Evolutionary conservation across 2,797 vertebrate species (phyloP).

Genomic region (Sebastes variabilis): DNA sequence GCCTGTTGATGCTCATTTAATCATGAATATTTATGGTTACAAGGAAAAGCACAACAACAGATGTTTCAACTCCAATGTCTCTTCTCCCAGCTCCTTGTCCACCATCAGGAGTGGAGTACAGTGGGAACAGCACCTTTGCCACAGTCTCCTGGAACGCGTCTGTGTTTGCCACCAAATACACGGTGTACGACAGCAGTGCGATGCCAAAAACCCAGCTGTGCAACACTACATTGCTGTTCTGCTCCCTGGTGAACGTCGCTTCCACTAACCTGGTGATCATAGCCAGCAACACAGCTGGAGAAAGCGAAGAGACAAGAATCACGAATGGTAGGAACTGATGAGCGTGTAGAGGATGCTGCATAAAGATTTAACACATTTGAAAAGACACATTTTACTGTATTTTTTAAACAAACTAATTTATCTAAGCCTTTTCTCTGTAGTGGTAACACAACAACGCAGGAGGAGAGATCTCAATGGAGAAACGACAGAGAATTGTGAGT

Average conservation of each 20-base stretch:
- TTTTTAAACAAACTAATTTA: not conserved
- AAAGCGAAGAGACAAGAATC: constrained; percentile 62
- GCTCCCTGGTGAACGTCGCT: constrained; percentile 53
- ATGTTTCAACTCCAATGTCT: not conserved
- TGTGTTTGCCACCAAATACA: constrained; percentile 68
- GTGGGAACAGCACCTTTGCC: constrained; percentile 32
- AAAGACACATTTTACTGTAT: not conserved
- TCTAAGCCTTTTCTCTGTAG: constrained; percentile 13
- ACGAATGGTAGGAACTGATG: constrained; percentile 47
- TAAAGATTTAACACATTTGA: not conserved
- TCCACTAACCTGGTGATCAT: constrained; percentile 64
- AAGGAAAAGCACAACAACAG: not conserved
- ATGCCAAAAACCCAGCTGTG: constrained; percentile 58
- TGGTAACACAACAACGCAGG: constrained; percentile 8
- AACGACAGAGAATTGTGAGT: constrained; percentile 42
- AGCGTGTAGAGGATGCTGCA: not conserved
- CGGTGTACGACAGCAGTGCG: constrained; percentile 52
- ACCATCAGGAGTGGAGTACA: constrained; percentile 62
- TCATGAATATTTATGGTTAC: not conserved
- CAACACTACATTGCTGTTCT: constrained; percentile 65
- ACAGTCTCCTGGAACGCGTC: constrained; percentile 75
- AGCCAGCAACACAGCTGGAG: constrained; percentile 77
- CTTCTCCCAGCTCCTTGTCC: constrained; percentile 79
- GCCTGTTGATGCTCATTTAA: not conserved
- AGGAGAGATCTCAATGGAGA: constrained; percentile 58